Conservation (phyloP, 2,888 invertebrate species). For the Hermaeophaga mercurialis region DNA sequence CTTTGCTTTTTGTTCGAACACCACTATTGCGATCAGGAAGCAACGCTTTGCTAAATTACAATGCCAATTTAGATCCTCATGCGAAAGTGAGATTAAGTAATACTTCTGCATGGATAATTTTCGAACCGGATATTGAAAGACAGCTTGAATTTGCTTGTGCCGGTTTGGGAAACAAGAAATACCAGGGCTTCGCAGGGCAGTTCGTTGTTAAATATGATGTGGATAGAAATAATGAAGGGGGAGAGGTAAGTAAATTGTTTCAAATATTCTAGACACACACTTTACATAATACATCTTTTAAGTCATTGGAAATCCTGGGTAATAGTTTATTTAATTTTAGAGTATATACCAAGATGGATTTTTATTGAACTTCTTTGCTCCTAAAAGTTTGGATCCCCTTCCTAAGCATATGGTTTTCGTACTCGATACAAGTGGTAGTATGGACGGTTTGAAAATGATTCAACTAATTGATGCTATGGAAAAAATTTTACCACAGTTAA, state of each 20-base stretch:
- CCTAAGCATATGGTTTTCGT: slow-evolving; percentile 72
- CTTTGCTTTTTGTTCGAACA: slow-evolving; percentile 63
- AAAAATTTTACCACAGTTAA: slow-evolving; percentile 66
- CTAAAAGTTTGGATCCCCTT: slow-evolving; percentile 61
- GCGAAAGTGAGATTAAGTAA: slow-evolving; percentile 38
- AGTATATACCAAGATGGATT: slow-evolving; percentile 68
- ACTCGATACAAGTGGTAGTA: slow-evolving; percentile 74
- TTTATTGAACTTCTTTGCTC: slow-evolving; percentile 75
- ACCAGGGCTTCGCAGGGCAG: slow-evolving; percentile 64
- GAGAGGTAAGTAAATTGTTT: slow-evolving; percentile 54
- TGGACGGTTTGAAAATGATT: slow-evolving; percentile 68
- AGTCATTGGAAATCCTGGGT: too few species aligned
- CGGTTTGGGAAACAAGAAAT: slow-evolving; percentile 44
- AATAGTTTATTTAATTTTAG: slow-evolving; percentile 46
- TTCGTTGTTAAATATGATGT: slow-evolving; percentile 73
- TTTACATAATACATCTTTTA: not conserved
- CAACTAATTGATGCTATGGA: slow-evolving; percentile 70
- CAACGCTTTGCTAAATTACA: slow-evolving; percentile 62
- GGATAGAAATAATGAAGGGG: slow-evolving; percentile 61
- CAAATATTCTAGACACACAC: not conserved
- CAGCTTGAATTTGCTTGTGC: slow-evolving; percentile 59
- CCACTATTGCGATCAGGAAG: slow-evolving; percentile 68
- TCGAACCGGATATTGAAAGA: slow-evolving; percentile 64
- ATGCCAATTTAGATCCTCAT: slow-evolving; percentile 55
- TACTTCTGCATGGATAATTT: slow-evolving; percentile 56